Conservation (phyloP, 2,888 invertebrate species). For the Drosophila diplacantha region DNA sequence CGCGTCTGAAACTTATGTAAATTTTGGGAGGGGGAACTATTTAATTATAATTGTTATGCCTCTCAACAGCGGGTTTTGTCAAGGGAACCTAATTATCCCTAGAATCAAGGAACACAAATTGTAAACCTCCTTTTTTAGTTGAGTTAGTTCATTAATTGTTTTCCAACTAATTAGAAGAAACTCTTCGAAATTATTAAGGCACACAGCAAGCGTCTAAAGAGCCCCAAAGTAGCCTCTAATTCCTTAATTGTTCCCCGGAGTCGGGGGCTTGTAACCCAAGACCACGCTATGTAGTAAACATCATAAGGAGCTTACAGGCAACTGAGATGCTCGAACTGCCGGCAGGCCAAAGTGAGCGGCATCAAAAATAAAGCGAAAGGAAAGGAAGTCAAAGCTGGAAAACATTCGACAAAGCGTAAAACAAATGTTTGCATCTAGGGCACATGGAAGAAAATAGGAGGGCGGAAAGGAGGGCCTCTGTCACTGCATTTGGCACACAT, state of each 20-base stretch:
- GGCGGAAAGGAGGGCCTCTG: slow-evolving; percentile 7
- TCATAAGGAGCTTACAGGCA: slow-evolving; percentile 17
- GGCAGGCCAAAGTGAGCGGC: slow-evolving; percentile 5
- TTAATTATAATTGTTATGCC: neutral
- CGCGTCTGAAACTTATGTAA: neutral
- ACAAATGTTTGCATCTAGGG: slow-evolving; percentile 38
- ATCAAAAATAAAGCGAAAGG: neutral
- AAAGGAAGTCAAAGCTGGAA: slow-evolving; percentile 2
- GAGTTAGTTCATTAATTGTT: neutral
- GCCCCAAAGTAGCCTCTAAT: neutral
- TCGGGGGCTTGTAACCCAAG: neutral
- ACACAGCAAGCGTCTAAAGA: neutral
- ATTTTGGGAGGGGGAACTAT: neutral
- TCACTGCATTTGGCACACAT: slow-evolving; percentile 20
- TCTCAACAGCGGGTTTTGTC: neutral
- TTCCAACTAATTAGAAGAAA: no score
- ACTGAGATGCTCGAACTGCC: slow-evolving; percentile 11
- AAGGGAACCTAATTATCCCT: neutral
- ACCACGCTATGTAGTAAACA: slow-evolving; percentile 1
- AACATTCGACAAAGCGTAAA: slow-evolving; percentile 31
- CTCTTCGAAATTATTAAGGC: neutral
- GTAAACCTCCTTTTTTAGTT: no score
- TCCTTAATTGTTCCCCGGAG: slow-evolving; percentile 12
- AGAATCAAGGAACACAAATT: no score
- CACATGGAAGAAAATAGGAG: neutral